Evolutionary conservation across 2,113 vertebrate species (phyloP), one percentile per base, ranked within the genome.

Genomic region (Genyomyrus donnyi): DNA sequence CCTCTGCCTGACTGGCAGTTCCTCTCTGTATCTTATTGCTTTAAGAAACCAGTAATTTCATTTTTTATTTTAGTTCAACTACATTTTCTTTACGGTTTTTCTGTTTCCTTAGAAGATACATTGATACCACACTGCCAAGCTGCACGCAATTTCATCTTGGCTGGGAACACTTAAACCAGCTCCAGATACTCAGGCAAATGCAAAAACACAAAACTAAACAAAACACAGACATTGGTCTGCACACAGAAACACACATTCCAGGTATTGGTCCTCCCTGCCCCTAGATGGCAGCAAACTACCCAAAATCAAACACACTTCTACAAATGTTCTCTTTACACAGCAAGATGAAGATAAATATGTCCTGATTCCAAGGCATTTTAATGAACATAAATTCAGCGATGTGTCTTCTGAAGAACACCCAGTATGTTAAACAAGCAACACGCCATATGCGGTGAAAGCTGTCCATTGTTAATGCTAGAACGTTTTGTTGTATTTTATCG

Each of bases 181-280:
- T 39, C 85, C 85, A 52, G 50, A 87, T 56, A 53, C 24, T 56
- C 49, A 35, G 85, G 45, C 48, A 42, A 80, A 85, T 39, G 45
- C 83, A 53, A 87, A 87, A 53, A 85, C 39, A 85, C 83, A 45
- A 85, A 85, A 85, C 39, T 46, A 53, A 87, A 85, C 35, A 85
- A 87, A 53, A 53, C 50, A 87, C 46, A 87, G 85, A 87, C 49
- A 35, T 19, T 39, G n/a, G 15, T 56, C 85, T 53, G 48, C 3
- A 31, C 24, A 48, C 48, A 53, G 27, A 52, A 39, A 35, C 13
- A 39, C 49, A 35, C 49, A 87, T 85, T 46, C 45, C 83, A 24
- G 13, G 35, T 6, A 48, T 17, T 13, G 46, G 27, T 87, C 48
- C 27, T n/a, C 85, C 50, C 50, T 53, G 85, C 48, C 31, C 6